Evolutionary conservation across 2,113 vertebrate species (phyloP).

Genomic region (Kryptolebias marmoratus): DNA sequence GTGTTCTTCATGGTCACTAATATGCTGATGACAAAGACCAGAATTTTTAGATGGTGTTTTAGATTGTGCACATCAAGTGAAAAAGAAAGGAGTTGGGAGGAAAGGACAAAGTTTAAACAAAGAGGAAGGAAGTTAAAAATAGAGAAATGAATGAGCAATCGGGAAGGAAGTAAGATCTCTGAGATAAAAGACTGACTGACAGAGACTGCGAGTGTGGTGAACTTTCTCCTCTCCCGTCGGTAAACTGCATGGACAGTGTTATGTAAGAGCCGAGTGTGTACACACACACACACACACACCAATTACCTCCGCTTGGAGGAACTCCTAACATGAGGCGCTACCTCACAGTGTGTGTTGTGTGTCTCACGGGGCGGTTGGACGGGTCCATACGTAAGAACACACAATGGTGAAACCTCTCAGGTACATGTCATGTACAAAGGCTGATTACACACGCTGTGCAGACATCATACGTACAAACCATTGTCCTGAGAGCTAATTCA

Average conservation of each 20-base stretch:
- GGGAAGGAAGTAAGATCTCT: slow-evolving; percentile 63
- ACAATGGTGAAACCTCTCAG: slow-evolving; percentile 30
- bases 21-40: neutral
- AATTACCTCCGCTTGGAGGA: slow-evolving; percentile 64
- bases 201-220: slow-evolving; percentile 42
- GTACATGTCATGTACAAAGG: slow-evolving; percentile 44
- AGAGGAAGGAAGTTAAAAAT: slow-evolving; percentile 46
- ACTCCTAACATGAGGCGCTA: slow-evolving; percentile 57
- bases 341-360: slow-evolving; percentile 18
- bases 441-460: slow-evolving; percentile 16
- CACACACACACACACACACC: slow-evolving; percentile 51
- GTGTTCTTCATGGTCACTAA: neutral
- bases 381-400: slow-evolving; percentile 20
- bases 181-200: slow-evolving; percentile 62
- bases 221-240: slow-evolving; percentile 64
- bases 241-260: slow-evolving; percentile 59
- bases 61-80: neutral
- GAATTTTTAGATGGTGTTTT: neutral
- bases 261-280: slow-evolving; percentile 68
- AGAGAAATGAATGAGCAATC: slow-evolving; percentile 43
- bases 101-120: neutral
- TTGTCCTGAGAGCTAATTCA: neutral
- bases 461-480: slow-evolving; percentile 20
- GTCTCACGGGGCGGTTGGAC: slow-evolving; percentile 6
- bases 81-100: slow-evolving; percentile 14